Conservation (phyloP, 92 coral and sea anemone genomes). For the Ricordea florida region DNA sequence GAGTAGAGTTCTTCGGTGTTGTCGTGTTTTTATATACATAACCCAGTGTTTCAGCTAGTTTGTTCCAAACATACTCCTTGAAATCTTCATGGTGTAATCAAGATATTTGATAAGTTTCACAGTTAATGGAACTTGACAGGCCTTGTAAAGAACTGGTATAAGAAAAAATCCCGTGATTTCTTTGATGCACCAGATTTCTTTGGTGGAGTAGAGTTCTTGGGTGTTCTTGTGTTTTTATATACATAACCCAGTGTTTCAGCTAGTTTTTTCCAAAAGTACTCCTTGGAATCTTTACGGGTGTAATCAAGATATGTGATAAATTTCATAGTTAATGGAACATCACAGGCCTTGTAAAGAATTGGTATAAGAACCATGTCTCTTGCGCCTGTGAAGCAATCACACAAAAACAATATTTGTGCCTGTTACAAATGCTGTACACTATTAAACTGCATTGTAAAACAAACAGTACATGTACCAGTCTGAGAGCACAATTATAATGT, state of each 20-base stretch:
- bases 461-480: too few species aligned
- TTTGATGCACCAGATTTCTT: too few species aligned
- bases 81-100: slow-evolving; percentile 56
- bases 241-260: slow-evolving; percentile 70
- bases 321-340: slow-evolving; percentile 56
- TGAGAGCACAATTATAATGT: too few species aligned
- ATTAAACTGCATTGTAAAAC: too few species aligned
- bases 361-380: slow-evolving; percentile 70
- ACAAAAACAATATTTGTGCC: neutral
- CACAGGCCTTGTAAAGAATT: slow-evolving; percentile 53
- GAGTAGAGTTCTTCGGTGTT: too few species aligned
- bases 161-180: too few species aligned
- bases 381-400: too few species aligned
- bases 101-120: slow-evolving; percentile 52
- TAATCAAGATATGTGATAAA: slow-evolving; percentile 70
- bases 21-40: too few species aligned
- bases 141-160: slow-evolving; percentile 73
- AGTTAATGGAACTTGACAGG: slow-evolving; percentile 63
- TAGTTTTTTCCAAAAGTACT: slow-evolving; percentile 61
- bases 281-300: slow-evolving; percentile 24
- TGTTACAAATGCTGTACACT: neutral
- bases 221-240: too few species aligned
- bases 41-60: slow-evolving; percentile 65
- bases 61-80: slow-evolving; percentile 52
- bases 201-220: too few species aligned